A percentile compares a stretch with the other conserved stretches of the same genome.
These are phyloP conservation scores for Andricus curvator DNA, from an alignment of 2,888 invertebrate genomes.

Conservation along the genomic window DNA sequence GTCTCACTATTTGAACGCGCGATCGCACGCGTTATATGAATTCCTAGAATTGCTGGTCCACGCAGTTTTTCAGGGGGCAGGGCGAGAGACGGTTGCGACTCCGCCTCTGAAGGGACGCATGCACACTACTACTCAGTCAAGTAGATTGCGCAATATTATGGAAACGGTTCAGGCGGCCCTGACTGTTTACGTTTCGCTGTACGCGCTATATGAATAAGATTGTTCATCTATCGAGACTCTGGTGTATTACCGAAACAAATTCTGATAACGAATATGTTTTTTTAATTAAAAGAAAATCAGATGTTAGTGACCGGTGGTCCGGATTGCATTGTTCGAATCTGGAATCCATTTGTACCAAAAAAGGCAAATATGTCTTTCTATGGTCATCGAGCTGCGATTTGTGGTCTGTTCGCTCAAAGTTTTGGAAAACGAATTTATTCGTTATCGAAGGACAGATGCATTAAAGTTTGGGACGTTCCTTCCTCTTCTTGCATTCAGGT, in stretches of 20 bases:
- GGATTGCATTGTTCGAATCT: conserved; percentile 87
- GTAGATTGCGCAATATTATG: too few species aligned
- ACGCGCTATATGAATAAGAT: too few species aligned
- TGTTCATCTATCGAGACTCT: too few species aligned
- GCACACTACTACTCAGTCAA: too few species aligned
- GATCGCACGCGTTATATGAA: too few species aligned
- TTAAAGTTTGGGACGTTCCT: conserved; percentile 89
- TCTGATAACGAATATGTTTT: conserved; percentile 24
- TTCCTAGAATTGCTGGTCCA: too few species aligned
- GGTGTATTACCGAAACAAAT: background rate
- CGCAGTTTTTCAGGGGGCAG: too few species aligned
- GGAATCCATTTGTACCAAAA: conserved; percentile 89
- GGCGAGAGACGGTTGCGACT: too few species aligned
- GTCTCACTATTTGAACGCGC: too few species aligned
- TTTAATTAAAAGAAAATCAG: conserved; percentile 78
- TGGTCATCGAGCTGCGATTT: conserved; percentile 87
- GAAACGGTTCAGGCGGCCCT: too few species aligned
- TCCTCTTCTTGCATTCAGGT: conserved; percentile 85
- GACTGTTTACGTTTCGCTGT: too few species aligned
- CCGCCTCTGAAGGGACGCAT: too few species aligned
- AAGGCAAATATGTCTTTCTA: conserved; percentile 83
- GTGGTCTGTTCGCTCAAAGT: conserved; percentile 84
- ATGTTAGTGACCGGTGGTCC: conserved; percentile 83
- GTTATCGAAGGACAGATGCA: conserved; percentile 84
- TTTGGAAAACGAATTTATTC: conserved; percentile 85